These are phyloP conservation scores for Lordiphosa clarofinis DNA, from an alignment of 1,140 invertebrate species.

Conservation along the genomic window DNA sequence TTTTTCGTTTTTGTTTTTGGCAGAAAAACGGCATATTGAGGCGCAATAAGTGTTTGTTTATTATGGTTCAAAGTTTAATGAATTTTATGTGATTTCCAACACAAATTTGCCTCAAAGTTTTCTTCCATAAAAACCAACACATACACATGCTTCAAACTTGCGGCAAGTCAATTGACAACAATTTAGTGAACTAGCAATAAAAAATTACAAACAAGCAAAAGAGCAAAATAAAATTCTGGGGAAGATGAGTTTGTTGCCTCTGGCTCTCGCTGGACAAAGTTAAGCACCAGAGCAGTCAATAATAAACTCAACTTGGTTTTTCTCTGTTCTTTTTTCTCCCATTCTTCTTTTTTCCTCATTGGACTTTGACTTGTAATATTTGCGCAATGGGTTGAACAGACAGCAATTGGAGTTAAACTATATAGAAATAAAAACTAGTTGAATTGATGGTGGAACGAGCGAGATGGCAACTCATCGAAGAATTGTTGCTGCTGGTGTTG, in stretches of 20 bases:
- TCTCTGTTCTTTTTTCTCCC: slow-evolving; percentile 5
- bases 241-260: slow-evolving; percentile 25
- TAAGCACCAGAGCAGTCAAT: slow-evolving; percentile 13
- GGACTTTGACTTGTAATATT: slow-evolving; percentile 61
- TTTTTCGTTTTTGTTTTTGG: slow-evolving; percentile 27
- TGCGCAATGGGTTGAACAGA: slow-evolving; percentile 44
- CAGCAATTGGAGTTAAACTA: slow-evolving; percentile 26
- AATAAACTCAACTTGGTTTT: slow-evolving; percentile 11
- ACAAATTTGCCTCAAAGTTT: background rate
- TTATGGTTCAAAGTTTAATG: slow-evolving; percentile 33
- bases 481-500: slow-evolving; percentile 30
- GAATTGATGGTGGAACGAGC: background rate
- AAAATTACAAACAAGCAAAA: slow-evolving; percentile 13
- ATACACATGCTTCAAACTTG: slow-evolving; percentile 25
- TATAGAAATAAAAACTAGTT: slow-evolving; percentile 1
- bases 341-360: slow-evolving; percentile 26
- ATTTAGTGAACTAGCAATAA: slow-evolving; percentile 57
- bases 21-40: slow-evolving; percentile 22
- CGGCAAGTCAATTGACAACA: slow-evolving; percentile 58
- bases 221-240: slow-evolving; percentile 35
- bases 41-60: slow-evolving; percentile 23
- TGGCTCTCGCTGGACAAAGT: slow-evolving; percentile 18
- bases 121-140: background rate
- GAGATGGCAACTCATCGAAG: slow-evolving; percentile 21
- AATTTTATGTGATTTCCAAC: slow-evolving; percentile 19